Evolutionary conservation across 2,888 invertebrate genomes (phyloP).

Genomic region (Falcaria lacertinaria): DNA sequence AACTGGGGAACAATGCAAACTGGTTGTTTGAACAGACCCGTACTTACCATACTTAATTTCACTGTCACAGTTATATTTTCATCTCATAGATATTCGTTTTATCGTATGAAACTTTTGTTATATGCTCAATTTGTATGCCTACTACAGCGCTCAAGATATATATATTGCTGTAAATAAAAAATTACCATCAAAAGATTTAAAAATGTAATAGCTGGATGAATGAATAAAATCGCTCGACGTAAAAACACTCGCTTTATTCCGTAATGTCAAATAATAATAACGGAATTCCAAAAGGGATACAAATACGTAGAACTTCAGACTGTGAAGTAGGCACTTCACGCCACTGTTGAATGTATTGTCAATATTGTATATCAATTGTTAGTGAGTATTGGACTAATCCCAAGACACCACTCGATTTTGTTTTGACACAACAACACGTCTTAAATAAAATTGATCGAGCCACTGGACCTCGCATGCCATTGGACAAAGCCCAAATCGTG

Average conservation of each 20-base stretch:
- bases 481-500: slow-evolving; percentile 40
- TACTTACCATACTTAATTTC: slow-evolving; percentile 2
- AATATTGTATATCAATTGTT: slow-evolving; percentile 34
- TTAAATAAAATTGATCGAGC: slow-evolving; percentile 38
- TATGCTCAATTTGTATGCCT: too few relatives aligned
- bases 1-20: slow-evolving; percentile 37
- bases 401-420: slow-evolving; percentile 74
- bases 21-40: slow-evolving; percentile 31
- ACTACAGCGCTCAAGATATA: too few relatives aligned
- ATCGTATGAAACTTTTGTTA: too few relatives aligned
- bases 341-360: slow-evolving; percentile 42
- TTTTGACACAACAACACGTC: slow-evolving; percentile 69
- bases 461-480: slow-evolving; percentile 33
- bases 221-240: not conserved
- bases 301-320: slow-evolving; percentile 15
- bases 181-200: not conserved
- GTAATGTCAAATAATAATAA: not conserved
- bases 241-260: not conserved
- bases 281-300: slow-evolving; percentile 7
- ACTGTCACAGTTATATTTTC: not conserved
- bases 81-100: not conserved
- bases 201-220: not conserved
- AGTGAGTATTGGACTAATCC: slow-evolving; percentile 46
- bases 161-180: too few relatives aligned
- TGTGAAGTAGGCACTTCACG: slow-evolving; percentile 25